Percentiles rank a stretch among this genome's conserved stretches.
Conservation (phyloP, 2,888 invertebrate genomes). For the Podotricha telesiphe region DNA sequence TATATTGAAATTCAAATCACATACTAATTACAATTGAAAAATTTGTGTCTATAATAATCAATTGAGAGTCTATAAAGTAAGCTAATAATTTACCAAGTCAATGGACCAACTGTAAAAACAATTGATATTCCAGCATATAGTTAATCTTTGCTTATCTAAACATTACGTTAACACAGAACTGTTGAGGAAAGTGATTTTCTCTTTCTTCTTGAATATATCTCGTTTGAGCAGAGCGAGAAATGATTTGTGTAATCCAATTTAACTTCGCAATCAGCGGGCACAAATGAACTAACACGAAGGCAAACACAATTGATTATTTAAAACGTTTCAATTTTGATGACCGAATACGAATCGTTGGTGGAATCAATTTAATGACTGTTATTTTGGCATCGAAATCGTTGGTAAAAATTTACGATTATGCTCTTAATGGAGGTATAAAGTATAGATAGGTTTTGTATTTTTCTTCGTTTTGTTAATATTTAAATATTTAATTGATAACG, state of each 20-base stretch:
- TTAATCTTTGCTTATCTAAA: not conserved
- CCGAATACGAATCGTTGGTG: slow-evolving; percentile 36
- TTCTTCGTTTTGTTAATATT: not conserved
- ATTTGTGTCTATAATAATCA: too few relatives aligned
- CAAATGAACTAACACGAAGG: slow-evolving; percentile 76
- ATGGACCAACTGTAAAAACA: too few relatives aligned
- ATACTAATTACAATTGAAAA: too few relatives aligned
- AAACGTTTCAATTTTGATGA: slow-evolving; percentile 55
- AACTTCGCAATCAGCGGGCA: slow-evolving; percentile 79
- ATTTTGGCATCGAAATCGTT: slow-evolving; percentile 31
- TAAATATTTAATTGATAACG: too few relatives aligned
- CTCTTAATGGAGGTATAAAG: not conserved
- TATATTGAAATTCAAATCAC: too few relatives aligned
- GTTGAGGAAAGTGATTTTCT: not conserved
- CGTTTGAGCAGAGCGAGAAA: slow-evolving; percentile 44
- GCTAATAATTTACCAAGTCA: too few relatives aligned
- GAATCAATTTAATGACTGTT: slow-evolving; percentile 39
- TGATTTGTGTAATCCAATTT: slow-evolving; percentile 80
- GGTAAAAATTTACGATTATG: slow-evolving; percentile 23
- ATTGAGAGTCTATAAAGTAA: too few relatives aligned
- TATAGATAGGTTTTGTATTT: not conserved
- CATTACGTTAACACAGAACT: not conserved
- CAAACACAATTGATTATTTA: slow-evolving; percentile 78
- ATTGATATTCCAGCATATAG: too few relatives aligned
- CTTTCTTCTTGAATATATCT: slow-evolving; percentile 20